Conservation (phyloP, 2,797 vertebrate species). For the Channallabes apus region DNA sequence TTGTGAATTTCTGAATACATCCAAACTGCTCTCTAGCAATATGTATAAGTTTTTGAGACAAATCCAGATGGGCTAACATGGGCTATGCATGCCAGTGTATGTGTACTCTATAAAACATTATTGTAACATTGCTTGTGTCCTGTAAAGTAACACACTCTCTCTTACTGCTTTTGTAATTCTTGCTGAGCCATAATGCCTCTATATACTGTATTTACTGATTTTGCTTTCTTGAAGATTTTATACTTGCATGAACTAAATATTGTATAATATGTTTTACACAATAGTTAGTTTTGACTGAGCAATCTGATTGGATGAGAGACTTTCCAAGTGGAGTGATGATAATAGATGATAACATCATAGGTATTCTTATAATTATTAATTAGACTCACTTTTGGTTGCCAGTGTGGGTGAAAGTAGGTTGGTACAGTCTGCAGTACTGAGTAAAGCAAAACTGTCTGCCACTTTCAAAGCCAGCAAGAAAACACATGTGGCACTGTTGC, state of each 20-base stretch:
- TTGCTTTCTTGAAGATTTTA: background rate
- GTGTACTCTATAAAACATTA: background rate
- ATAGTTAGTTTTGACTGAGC: background rate
- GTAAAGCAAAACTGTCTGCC: no score
- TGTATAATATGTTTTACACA: background rate
- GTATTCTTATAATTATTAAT: no score
- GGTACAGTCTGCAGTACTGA: no score
- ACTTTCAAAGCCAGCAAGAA: no score
- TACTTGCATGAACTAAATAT: background rate
- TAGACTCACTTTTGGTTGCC: no score
- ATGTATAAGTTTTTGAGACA: background rate
- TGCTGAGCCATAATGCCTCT: background rate
- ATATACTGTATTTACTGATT: background rate
- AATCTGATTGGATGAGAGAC: no score
- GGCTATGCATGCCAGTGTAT: background rate
- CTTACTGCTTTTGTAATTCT: background rate
- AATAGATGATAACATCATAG: no score
- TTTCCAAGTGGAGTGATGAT: no score
- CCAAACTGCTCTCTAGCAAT: background rate
- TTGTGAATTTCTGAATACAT: background rate
- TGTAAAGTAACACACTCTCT: background rate
- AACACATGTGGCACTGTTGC: no score
- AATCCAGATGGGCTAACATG: background rate
- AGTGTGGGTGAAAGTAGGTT: no score
- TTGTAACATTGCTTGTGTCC: background rate